phyloP scores from a whole-genome alignment of 2,888 invertebrate species.

The Eupithecia dodoneata region DNA sequence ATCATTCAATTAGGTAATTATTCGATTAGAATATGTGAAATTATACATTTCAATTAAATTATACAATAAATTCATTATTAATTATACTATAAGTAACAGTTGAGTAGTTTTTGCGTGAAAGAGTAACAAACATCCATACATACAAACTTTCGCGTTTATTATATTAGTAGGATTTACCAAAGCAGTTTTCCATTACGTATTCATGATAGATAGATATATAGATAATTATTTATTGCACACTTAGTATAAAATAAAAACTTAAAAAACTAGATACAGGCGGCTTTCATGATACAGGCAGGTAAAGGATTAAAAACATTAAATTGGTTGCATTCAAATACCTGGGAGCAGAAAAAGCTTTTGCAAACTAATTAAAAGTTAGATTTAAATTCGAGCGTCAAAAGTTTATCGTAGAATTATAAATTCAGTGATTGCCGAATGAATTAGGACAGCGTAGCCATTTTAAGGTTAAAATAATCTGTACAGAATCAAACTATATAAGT shows the following conservation, averaged over 20 bases:
- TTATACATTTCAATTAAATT: too few relatives aligned
- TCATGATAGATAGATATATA: neutral
- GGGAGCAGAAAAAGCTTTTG: neutral
- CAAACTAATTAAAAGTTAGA: neutral
- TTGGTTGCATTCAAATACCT: neutral
- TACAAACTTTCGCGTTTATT: too few relatives aligned
- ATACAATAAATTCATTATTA: too few relatives aligned
- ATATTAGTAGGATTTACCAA: neutral
- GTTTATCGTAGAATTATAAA: neutral
- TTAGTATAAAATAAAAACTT: too few relatives aligned
- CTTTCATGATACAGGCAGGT: neutral
- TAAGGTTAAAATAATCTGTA: neutral
- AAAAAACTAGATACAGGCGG: too few relatives aligned
- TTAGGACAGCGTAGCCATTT: neutral
- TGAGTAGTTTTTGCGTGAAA: too few relatives aligned
- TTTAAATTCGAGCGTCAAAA: slow-evolving; percentile 2
- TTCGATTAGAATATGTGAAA: too few relatives aligned
- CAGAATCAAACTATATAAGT: neutral
- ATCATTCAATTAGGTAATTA: too few relatives aligned
- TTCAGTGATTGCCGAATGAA: neutral
- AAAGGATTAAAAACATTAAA: neutral
- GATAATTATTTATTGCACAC: too few relatives aligned
- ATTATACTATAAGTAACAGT: too few relatives aligned
- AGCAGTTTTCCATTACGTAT: neutral
- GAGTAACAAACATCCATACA: too few relatives aligned